Conservation (phyloP, 2,888 invertebrate genomes). For the Parapristionchus giblindavisi region DNA sequence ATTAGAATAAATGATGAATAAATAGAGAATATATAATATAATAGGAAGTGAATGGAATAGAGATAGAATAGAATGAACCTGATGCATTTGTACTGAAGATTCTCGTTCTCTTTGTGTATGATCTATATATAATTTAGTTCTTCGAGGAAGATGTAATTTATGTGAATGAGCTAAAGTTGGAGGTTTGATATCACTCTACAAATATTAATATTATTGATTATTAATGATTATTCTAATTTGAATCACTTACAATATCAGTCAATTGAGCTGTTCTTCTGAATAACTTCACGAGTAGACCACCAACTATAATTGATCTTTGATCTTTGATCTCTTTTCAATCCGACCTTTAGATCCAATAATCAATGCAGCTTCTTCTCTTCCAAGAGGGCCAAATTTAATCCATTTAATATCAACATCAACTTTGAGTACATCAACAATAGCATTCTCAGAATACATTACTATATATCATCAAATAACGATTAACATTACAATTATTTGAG, state of each 20-base stretch:
- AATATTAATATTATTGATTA: not conserved
- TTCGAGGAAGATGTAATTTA: conserved; percentile 27
- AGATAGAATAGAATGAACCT: too few species aligned
- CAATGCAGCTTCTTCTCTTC: conserved; percentile 32
- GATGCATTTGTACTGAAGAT: conserved; percentile 27
- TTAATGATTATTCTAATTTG: not conserved
- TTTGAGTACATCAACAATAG: conserved; percentile 4
- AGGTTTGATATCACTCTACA: not conserved
- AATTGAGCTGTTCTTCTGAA: conserved; percentile 21
- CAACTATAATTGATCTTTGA: conserved; percentile 8
- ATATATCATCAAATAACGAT: not conserved
- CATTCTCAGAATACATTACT: conserved; percentile 31
- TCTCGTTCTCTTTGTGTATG: conserved; percentile 35
- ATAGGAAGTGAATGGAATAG: too few species aligned
- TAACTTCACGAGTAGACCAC: conserved; percentile 26
- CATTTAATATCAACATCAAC: conserved; percentile 23
- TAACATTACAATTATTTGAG: not conserved
- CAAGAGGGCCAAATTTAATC: conserved; percentile 32
- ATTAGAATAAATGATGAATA: too few species aligned
- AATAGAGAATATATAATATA: too few species aligned
- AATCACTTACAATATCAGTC: conserved; percentile 8
- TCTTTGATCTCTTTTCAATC: too few species aligned
- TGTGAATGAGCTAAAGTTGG: conserved; percentile 21
- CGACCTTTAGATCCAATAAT: conserved; percentile 19
- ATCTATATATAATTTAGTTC: conserved; percentile 32